These are phyloP conservation scores for Alfaro cultratus DNA, from an alignment of 2,797 vertebrate species.

Conservation along the genomic window DNA sequence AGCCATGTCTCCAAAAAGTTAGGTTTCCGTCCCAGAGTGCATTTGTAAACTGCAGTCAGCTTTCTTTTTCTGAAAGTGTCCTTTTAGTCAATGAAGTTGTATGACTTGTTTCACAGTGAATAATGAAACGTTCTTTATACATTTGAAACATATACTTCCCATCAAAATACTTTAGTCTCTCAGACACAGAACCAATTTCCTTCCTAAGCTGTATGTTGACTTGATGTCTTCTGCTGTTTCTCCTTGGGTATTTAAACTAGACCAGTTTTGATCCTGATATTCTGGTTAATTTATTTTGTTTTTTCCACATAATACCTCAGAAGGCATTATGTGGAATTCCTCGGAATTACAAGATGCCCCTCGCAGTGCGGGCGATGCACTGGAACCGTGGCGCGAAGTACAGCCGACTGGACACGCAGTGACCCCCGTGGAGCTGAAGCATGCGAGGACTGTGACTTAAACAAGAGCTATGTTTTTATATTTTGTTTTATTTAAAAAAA, in stretches of 20 bases:
- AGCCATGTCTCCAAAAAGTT: background rate
- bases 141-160: too few relatives aligned
- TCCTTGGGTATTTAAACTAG: background rate
- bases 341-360: slow-evolving; percentile 90
- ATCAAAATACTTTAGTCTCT: too few relatives aligned
- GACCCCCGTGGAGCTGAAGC: slow-evolving; percentile 41
- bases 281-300: background rate
- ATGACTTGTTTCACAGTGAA: background rate
- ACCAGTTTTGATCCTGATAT: background rate
- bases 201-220: too few relatives aligned
- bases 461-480: slow-evolving; percentile 80
- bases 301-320: background rate
- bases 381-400: slow-evolving; percentile 85
- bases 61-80: background rate
- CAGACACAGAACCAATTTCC: background rate
- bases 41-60: background rate
- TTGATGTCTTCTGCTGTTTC: background rate
- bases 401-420: slow-evolving; percentile 88
- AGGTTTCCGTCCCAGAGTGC: background rate
- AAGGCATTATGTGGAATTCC: slow-evolving; percentile 72
- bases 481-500: too few relatives aligned
- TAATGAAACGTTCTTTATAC: background rate
- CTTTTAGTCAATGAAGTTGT: background rate
- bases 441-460: slow-evolving; percentile 64
- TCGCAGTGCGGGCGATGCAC: slow-evolving; percentile 81